These are phyloP conservation scores for Canis aureus DNA, from an alignment of 2,113 vertebrate species.

Conservation along the genomic window DNA sequence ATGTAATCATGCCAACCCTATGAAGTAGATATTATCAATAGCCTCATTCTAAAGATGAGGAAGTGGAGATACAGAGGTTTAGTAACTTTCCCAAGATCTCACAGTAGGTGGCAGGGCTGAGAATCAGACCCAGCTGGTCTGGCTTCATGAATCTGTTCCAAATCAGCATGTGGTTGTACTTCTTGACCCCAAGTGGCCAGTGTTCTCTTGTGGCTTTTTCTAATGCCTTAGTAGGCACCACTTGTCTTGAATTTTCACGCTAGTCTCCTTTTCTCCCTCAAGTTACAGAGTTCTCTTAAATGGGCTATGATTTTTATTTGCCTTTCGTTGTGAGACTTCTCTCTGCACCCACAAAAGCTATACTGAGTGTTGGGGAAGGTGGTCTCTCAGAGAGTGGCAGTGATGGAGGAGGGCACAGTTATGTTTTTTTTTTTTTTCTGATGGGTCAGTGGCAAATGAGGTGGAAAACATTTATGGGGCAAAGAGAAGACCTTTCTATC, in stretches of 20 bases:
- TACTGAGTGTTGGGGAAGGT: background rate
- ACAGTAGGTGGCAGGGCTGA: background rate
- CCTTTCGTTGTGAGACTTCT: background rate
- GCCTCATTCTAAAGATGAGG: constrained; percentile 32
- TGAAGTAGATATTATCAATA: constrained; percentile 41
- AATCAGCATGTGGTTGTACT: background rate
- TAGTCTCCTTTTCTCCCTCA: background rate
- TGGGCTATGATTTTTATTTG: background rate
- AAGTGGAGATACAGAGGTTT: constrained; percentile 44
- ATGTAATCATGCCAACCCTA: background rate
- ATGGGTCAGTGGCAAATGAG: background rate
- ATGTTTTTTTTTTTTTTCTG: background rate
- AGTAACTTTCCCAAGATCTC: constrained; percentile 25
- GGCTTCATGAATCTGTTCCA: background rate
- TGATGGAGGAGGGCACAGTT: background rate
- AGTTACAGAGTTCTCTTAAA: background rate
- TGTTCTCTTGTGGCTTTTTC: background rate
- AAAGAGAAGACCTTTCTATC: background rate
- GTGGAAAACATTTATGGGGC: background rate
- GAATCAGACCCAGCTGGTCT: background rate
- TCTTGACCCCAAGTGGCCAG: background rate
- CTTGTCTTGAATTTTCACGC: background rate
- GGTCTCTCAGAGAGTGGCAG: background rate
- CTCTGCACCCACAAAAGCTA: background rate
- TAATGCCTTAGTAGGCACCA: background rate